Base-by-base conservation (phyloP, 2,888 invertebrate species). In the Aromia moschata region DNA sequence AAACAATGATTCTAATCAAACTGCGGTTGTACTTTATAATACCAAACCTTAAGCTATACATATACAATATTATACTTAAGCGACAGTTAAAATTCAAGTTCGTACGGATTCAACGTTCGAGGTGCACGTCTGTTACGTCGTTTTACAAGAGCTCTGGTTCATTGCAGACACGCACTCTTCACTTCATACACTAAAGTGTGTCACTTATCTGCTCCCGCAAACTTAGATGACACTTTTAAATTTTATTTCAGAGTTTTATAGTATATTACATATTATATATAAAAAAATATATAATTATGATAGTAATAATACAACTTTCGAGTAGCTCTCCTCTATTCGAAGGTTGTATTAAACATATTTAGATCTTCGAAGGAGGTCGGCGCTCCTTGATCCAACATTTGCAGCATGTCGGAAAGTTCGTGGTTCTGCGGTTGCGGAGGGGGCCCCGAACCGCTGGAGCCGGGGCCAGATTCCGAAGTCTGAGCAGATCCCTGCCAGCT, bases 321-420 rank as follows among this genome's bases (percentile, higher is more conserved):
- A 17, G 16, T 38, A 30, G 20, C 36, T 52, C 58, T 25, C 3
- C 7, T 25, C 25, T 77, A 89, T 82, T 90, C 90, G 75, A 90
- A 91, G 70, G 85, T 87, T 71, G 93, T 89, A 79, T 91, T 94
- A 80, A 95, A 95, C 94, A 95, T 95, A 74, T 89, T 89, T 74
- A 95, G 85, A 80, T 95, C 95, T 79, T 94, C 94, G 79, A 95
- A 95, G 18, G 92, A 89, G 57, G 92, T 85, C 33, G 91, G 86
- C 47, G 89, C 91, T 72, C 90, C 88, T 79, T 93, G 93, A 81
- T 94, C 93, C 56, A 96, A 83, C 88, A 96, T 94, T 82, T 95
- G 94, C 73, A 96, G 83, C 94, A 96, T 94, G 75, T 96, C 95
- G 11, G 93, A 91, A 56, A 95, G 86, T 82, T 94, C 94, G 74